These are phyloP conservation scores for Nomada ferruginata DNA, from an alignment of 2,888 invertebrate species.

Conservation along the genomic window DNA sequence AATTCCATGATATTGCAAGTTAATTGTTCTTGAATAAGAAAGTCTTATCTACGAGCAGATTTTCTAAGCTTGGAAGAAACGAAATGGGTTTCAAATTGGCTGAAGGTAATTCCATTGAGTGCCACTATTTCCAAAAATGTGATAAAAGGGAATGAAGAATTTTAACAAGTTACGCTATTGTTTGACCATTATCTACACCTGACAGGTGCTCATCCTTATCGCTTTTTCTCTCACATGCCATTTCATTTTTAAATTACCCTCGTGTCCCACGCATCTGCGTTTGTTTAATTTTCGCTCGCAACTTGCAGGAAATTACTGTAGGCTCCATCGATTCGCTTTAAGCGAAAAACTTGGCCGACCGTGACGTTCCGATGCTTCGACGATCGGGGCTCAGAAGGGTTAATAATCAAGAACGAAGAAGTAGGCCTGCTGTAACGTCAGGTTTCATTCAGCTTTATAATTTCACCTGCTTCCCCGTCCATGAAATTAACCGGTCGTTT, in stretches of 20 bases:
- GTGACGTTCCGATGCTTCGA: constrained; percentile 33
- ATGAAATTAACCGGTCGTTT: constrained; percentile 9
- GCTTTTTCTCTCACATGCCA: constrained; percentile 43
- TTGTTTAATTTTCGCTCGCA: constrained; percentile 44
- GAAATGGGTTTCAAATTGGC: neutral
- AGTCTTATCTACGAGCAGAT: neutral
- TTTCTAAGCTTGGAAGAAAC: neutral
- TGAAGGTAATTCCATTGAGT: neutral
- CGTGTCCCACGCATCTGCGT: constrained; percentile 73
- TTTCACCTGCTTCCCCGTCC: constrained; percentile 21
- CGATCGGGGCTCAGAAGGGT: constrained; percentile 29
- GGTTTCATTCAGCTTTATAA: constrained; percentile 14
- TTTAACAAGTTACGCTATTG: constrained; percentile 72
- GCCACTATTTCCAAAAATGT: constrained; percentile 11
- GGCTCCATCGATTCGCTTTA: constrained; percentile 48
- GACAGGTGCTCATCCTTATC: constrained; percentile 67
- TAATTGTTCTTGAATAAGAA: neutral
- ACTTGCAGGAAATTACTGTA: constrained; percentile 70
- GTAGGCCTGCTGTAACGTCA: constrained; percentile 14
- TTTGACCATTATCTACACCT: constrained; percentile 41
- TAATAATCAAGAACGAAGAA: constrained; percentile 33
- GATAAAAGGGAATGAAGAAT: constrained; percentile 51
- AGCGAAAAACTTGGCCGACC: constrained; percentile 61
- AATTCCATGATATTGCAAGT: no score
- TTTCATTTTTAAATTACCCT: constrained; percentile 70